Percentiles rank a stretch among this genome's conserved stretches.
These are phyloP conservation scores for Bos javanicus DNA, from an alignment of 2,113 vertebrate genomes.

Conservation along the genomic window DNA sequence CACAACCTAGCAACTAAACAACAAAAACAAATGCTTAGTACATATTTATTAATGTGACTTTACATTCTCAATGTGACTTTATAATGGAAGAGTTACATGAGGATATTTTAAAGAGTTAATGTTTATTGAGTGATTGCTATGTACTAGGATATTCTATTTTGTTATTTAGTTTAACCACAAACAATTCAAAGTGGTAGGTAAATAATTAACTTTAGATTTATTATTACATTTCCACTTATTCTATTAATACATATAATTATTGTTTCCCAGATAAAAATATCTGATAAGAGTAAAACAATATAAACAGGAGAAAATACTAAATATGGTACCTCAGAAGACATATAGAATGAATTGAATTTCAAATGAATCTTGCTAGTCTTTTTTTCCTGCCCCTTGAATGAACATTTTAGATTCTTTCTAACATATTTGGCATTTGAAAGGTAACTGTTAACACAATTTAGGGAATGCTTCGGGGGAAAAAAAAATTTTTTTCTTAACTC, in stretches of 20 bases:
- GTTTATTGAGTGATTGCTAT: neutral
- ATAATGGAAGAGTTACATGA: neutral
- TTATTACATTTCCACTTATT: neutral
- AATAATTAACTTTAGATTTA: neutral
- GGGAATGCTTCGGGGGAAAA: neutral
- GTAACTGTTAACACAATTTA: neutral
- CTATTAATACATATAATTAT: neutral
- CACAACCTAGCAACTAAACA: neutral
- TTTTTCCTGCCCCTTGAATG: neutral
- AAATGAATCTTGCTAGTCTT: neutral
- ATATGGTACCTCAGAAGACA: neutral
- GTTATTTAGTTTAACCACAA: neutral
- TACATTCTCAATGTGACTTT: neutral
- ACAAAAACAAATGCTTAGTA: neutral
- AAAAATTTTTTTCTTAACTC: neutral
- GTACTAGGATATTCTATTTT: neutral
- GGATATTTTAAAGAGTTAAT: neutral
- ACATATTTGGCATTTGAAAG: neutral
- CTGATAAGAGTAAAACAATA: neutral
- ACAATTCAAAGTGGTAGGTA: neutral
- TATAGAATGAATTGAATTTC: neutral
- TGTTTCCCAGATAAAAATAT: neutral
- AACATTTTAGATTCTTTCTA: neutral
- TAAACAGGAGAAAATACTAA: neutral
- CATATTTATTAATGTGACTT: neutral